Conservation (phyloP, 2,113 vertebrate species). For the Bubo scandiacus region DNA sequence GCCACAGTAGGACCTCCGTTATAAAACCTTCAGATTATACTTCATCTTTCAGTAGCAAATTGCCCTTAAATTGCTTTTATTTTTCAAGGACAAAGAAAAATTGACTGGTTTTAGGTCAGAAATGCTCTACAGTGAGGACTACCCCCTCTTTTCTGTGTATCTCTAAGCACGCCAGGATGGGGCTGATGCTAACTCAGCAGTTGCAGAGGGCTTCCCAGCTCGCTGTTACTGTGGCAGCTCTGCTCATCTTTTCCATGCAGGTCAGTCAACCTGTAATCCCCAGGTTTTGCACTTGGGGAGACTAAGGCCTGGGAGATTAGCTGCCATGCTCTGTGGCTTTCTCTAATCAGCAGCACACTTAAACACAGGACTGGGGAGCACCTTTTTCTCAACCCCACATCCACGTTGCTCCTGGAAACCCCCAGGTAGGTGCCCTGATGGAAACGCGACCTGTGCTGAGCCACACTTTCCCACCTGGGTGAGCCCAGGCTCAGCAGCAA, state of each 20-base stretch:
- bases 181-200: neutral
- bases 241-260: neutral
- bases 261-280: neutral
- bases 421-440: neutral
- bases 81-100: neutral
- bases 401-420: neutral
- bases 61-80: neutral
- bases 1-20: neutral
- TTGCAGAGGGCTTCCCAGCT: neutral
- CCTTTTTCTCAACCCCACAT: neutral
- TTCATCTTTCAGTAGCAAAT: neutral
- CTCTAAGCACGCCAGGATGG: neutral
- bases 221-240: neutral
- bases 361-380: neutral
- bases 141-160: fast-evolving
- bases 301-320: neutral
- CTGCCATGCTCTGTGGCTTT: neutral
- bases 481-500: fast-evolving
- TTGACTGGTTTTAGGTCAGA: neutral
- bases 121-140: neutral
- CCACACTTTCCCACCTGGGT: neutral
- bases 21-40: neutral
- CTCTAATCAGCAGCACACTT: neutral
- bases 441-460: neutral
- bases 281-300: neutral